phyloP scores from a whole-genome alignment of 1,140 invertebrate genomes.

The Tetramorium simillimum region DNA sequence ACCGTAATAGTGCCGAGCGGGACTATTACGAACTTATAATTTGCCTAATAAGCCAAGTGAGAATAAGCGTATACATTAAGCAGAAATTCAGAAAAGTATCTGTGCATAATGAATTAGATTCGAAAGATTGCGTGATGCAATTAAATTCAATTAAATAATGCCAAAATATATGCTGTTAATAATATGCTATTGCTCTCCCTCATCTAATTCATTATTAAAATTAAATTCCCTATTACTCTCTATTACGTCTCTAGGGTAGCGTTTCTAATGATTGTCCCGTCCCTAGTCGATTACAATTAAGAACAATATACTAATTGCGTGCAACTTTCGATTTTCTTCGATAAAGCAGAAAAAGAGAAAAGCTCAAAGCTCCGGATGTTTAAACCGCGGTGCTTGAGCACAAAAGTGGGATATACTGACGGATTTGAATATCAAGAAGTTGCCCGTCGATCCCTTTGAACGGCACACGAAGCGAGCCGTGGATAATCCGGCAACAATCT shows the following conservation, averaged over 20 bases:
- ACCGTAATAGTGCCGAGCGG: background rate
- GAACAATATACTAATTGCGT: background rate
- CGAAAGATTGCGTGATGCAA: background rate
- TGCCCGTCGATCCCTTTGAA: conserved; percentile 69
- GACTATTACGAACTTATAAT: background rate
- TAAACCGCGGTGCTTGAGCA: conserved; percentile 21
- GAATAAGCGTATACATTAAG: background rate
- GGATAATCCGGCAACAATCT: conserved; percentile 78
- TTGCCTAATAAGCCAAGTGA: background rate
- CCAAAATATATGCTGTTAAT: no score
- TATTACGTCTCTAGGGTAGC: background rate
- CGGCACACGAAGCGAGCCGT: conserved; percentile 69
- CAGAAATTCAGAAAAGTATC: background rate
- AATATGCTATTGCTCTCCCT: background rate
- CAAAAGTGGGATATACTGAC: conserved; percentile 23
- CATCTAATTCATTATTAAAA: background rate
- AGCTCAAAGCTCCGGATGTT: background rate
- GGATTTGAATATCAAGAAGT: conserved; percentile 76
- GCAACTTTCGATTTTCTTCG: background rate
- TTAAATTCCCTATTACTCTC: background rate
- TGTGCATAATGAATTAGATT: background rate
- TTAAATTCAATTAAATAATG: background rate
- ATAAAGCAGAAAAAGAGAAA: background rate
- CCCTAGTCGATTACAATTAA: background rate
- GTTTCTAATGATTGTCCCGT: background rate